Evolutionary conservation across 1,140 invertebrate species (phyloP).

Genomic region (Drosophila grimshawi): DNA sequence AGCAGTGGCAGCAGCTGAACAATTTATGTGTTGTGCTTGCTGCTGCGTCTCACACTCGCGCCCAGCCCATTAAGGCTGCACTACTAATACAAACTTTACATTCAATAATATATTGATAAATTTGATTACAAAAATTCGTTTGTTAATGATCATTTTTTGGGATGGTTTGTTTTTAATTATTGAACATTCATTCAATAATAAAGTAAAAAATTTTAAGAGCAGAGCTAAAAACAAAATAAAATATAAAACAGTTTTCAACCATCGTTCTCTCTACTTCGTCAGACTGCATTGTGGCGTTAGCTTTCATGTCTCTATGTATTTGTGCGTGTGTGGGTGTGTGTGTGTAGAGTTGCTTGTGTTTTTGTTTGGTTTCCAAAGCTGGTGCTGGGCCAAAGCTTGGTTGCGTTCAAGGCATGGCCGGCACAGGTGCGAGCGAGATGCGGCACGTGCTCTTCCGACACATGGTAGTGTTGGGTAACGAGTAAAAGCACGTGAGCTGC

Average conservation of each 20-base stretch:
- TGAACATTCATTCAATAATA: neutral
- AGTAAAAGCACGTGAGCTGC: constrained; percentile 36
- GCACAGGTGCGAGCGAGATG: constrained; percentile 47
- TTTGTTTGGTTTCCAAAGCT: constrained; percentile 58
- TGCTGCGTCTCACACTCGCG: constrained; percentile 14
- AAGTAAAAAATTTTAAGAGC: neutral
- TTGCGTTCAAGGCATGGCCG: constrained; percentile 31
- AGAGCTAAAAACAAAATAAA: neutral
- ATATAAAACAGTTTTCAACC: neutral
- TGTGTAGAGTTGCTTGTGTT: constrained; percentile 22
- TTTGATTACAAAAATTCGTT: neutral
- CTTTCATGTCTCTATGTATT: neutral
- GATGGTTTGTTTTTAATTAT: neutral
- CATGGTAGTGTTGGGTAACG: constrained; percentile 45
- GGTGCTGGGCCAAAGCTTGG: constrained; percentile 37
- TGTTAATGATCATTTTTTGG: neutral
- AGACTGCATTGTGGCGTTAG: constrained; percentile 14
- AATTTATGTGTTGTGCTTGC: constrained; percentile 37
- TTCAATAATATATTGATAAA: neutral
- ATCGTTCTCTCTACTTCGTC: constrained; percentile 26
- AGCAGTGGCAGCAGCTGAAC: constrained; percentile 35
- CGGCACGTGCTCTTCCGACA: constrained; percentile 40
- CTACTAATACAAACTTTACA: neutral
- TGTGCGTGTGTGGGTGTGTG: neutral
- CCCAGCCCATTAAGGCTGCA: constrained; percentile 8